Conservation (phyloP, 2,888 invertebrate genomes). For the Lasioglossum leucozonium region DNA sequence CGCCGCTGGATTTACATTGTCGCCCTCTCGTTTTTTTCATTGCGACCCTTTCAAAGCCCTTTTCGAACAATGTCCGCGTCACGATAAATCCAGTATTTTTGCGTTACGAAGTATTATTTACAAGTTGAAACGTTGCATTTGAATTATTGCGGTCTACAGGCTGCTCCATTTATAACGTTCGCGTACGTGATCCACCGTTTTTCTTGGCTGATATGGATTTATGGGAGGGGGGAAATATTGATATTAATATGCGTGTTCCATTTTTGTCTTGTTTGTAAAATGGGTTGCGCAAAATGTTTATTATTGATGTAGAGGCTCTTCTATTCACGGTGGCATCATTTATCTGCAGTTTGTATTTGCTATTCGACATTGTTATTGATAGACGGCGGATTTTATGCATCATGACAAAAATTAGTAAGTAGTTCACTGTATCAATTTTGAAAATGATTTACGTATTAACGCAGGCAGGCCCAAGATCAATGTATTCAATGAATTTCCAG, state of each 20-base stretch:
- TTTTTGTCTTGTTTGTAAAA: background rate
- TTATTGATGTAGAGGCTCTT: background rate
- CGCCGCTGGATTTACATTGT: background rate
- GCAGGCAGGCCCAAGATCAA: no score
- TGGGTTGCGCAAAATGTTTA: background rate
- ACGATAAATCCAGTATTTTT: background rate
- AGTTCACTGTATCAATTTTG: no score
- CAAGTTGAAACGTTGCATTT: background rate
- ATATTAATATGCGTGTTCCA: background rate
- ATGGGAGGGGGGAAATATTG: background rate
- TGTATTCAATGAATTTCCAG: no score
- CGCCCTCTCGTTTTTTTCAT: background rate
- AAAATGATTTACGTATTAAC: no score
- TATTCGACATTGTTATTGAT: no score
- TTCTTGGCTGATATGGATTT: background rate
- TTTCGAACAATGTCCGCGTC: background rate
- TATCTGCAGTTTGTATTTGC: background rate
- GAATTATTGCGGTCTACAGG: background rate
- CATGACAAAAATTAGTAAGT: no score
- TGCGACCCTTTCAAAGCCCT: background rate
- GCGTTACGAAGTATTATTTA: background rate
- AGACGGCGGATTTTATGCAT: no score
- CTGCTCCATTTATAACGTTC: background rate
- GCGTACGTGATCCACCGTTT: background rate
- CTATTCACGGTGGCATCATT: background rate